A percentile compares a stretch with the other conserved stretches of the same genome.
Conservation (phyloP, 2,113 vertebrate species). For the Scomber japonicus region DNA sequence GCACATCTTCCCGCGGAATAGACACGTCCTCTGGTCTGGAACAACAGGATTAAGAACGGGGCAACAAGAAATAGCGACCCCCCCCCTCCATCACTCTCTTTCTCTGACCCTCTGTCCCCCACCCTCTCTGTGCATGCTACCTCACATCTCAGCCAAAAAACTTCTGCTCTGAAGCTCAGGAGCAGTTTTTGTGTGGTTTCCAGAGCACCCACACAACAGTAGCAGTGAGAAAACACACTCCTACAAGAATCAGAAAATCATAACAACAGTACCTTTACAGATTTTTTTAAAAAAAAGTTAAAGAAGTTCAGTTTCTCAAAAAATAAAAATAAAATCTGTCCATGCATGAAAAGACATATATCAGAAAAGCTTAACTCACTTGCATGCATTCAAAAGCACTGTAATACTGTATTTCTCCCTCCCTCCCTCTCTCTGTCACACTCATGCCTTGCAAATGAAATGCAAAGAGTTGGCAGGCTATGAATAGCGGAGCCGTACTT, state of each 20-base stretch:
- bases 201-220: conserved; percentile 50
- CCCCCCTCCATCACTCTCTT: not conserved
- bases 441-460: conserved; percentile 79
- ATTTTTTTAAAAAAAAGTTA: not conserved
- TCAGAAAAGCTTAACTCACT: conserved; percentile 46
- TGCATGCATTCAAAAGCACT: conserved; percentile 58
- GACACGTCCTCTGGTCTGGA: conserved; percentile 74
- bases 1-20: conserved; percentile 63
- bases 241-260: not conserved
- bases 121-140: conserved; percentile 18
- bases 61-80: conserved; percentile 29
- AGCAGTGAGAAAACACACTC: conserved; percentile 34
- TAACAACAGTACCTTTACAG: conserved; percentile 6
- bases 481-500: conserved; percentile 77
- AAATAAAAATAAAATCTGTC: conserved; percentile 3
- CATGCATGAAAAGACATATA: conserved; percentile 53
- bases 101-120: conserved; percentile 1
- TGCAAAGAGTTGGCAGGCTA: conserved; percentile 84
- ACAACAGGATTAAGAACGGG: conserved; percentile 77
- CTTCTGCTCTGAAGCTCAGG: conserved; percentile 44
- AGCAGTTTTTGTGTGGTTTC: conserved; percentile 55
- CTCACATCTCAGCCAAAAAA: conserved; percentile 40
- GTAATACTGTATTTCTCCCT: conserved; percentile 55
- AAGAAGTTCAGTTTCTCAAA: not conserved
- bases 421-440: conserved; percentile 62